Conservation (phyloP, 2,888 invertebrate species). For the Aphelenchoides bicaudatus region DNA sequence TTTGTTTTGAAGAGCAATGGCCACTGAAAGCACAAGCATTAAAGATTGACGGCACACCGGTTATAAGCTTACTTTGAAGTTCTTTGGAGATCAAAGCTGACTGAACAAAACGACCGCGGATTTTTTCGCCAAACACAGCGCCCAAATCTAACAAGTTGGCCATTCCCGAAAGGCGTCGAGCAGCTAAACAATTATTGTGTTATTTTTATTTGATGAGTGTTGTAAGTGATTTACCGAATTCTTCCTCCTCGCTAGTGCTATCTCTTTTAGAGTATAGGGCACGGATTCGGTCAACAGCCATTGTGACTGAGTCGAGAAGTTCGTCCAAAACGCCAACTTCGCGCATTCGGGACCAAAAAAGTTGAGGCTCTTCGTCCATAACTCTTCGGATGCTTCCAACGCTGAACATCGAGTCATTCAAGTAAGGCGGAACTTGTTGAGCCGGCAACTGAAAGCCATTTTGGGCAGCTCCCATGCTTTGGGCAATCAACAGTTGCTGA, state of each 20-base stretch:
- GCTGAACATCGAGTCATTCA: slow-evolving; percentile 17
- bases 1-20: slow-evolving; percentile 31
- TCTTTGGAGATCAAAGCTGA: slow-evolving; percentile 35
- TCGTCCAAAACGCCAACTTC: slow-evolving; percentile 50
- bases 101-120: slow-evolving; percentile 36
- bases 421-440: slow-evolving; percentile 16
- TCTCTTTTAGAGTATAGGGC: slow-evolving; percentile 30
- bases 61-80: slow-evolving; percentile 25
- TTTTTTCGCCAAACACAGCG: slow-evolving; percentile 35
- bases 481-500: background rate
- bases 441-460: slow-evolving; percentile 10
- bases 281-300: slow-evolving; percentile 36
- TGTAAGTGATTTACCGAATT: slow-evolving; percentile 29
- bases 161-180: slow-evolving; percentile 31
- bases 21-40: slow-evolving; percentile 12
- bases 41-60: background rate
- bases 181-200: slow-evolving; percentile 34
- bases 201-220: background rate
- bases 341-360: slow-evolving; percentile 49
- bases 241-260: slow-evolving; percentile 25
- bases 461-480: slow-evolving; percentile 23
- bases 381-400: slow-evolving; percentile 23
- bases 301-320: slow-evolving; percentile 39
- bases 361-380: slow-evolving; percentile 42
- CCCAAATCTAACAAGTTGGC: slow-evolving; percentile 35